Evolutionary conservation across 1,140 invertebrate species (phyloP), one percentile per base, ranked within the genome.

Genomic region (Eurosta solidaginis): DNA sequence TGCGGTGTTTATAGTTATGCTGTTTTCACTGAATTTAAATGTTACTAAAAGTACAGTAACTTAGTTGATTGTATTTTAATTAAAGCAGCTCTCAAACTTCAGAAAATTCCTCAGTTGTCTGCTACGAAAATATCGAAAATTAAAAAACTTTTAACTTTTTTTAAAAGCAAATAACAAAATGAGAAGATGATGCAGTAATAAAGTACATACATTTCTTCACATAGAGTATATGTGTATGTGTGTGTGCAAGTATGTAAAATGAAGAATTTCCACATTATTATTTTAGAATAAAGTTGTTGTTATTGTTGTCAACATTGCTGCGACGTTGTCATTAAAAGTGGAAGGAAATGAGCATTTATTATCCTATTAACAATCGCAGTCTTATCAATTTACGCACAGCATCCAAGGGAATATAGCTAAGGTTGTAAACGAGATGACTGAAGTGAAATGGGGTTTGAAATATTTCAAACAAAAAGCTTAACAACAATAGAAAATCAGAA

Each of bases 41-140:
- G 59, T 68, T 68, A 22, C 33, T 68, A 68, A 68, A 68, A 68
- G 59, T 20, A 40, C 14, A 36, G 33, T 36, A 40, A 68, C 33
- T 68, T 68, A 68, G 59, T 68, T 68, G 59, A 68, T 68, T 68
- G 33, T 40, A 68, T 68, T 68, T 68, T 68, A 68, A 68, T 68
- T 68, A 68, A 68, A 68, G 59, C 27, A 7, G 59, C 33, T 68
- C 27, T 68, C 40, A 68, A 68, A 68, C 36, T 68, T 68, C 59
- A 68, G 59, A 20, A n/a, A 29, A 68, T 68, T 68, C 59, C 33
- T 0, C 6, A 27, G 52, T 27, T 59, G 52, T 12, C 27, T 68
- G n/a, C 36, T 40, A 27, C 36, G 20, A 22, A 17, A 22, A 36
- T 68, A 7, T 68, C 4, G 33, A 68, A 42, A 40, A n/a, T 22